phyloP scores from a whole-genome alignment of 1,140 invertebrate species.

The Drosophila jambulina region DNA sequence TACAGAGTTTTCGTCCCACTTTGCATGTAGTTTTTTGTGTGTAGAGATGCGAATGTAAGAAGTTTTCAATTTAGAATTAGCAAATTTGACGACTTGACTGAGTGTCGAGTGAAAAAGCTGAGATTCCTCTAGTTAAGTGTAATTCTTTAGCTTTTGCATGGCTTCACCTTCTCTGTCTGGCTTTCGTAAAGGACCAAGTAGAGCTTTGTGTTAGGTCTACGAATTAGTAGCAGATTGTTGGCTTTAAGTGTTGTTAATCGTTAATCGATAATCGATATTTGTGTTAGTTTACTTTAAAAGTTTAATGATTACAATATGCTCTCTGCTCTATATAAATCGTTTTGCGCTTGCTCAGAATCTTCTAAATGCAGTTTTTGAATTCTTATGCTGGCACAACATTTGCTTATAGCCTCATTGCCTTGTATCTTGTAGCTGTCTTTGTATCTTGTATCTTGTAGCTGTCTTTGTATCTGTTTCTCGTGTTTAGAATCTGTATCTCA shows the following conservation, averaged over 20 bases:
- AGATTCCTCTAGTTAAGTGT: slow-evolving; percentile 50
- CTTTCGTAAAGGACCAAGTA: slow-evolving; percentile 46
- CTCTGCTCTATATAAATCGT: slow-evolving; percentile 72
- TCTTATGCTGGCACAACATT: slow-evolving; percentile 59
- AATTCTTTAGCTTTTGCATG: slow-evolving; percentile 30
- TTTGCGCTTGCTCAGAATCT: slow-evolving; percentile 83
- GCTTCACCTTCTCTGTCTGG: slow-evolving; percentile 19
- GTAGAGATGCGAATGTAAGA: slow-evolving; percentile 36
- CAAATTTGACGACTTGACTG: slow-evolving; percentile 34
- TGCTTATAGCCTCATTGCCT: slow-evolving; percentile 37
- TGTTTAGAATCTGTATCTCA: slow-evolving; percentile 41
- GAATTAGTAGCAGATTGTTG: slow-evolving; percentile 59
- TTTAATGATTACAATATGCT: slow-evolving; percentile 73
- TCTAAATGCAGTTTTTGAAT: slow-evolving; percentile 82
- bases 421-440: slow-evolving; percentile 34
- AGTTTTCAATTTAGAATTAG: slow-evolving; percentile 48
- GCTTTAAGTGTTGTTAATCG: slow-evolving; percentile 52
- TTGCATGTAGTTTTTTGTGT: slow-evolving; percentile 29
- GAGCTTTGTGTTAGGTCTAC: slow-evolving; percentile 46
- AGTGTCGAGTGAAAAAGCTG: slow-evolving; percentile 49
- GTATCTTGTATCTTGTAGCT: slow-evolving; percentile 33
- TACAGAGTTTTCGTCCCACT: slow-evolving; percentile 32
- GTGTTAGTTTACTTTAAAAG: slow-evolving; percentile 66
- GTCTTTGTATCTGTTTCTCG: slow-evolving; percentile 43
- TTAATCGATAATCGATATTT: slow-evolving; percentile 63